phyloP scores from a whole-genome alignment of 2,797 vertebrate species.

The Rhincodon typus region DNA sequence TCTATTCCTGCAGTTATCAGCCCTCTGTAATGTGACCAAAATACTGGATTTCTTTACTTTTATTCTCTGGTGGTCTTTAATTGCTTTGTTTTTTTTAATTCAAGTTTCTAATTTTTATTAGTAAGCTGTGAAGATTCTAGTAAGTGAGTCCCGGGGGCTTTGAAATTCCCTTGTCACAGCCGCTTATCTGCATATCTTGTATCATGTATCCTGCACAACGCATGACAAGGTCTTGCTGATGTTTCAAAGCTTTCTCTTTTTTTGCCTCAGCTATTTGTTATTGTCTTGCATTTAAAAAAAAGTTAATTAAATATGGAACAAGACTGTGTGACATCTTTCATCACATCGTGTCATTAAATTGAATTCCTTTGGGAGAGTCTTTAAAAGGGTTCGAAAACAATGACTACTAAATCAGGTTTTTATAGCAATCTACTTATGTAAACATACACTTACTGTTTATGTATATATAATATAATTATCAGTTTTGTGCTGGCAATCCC shows the following conservation, averaged over 20 bases:
- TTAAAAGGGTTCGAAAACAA: slow-evolving; percentile 96
- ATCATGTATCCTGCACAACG: slow-evolving; percentile 71
- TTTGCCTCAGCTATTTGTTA: slow-evolving; percentile 82
- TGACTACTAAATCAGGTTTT: slow-evolving; percentile 98
- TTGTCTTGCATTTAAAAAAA: slow-evolving; percentile 86
- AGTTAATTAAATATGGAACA: slow-evolving; percentile 99
- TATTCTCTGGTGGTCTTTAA: slow-evolving; percentile 39
- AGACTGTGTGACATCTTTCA: slow-evolving; percentile 96
- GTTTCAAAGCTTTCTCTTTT: slow-evolving; percentile 65
- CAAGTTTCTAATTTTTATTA: slow-evolving; percentile 46
- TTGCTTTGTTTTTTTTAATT: slow-evolving; percentile 44
- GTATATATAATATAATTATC: slow-evolving; percentile 86
- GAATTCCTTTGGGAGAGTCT: slow-evolving; percentile 88
- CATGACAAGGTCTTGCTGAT: slow-evolving; percentile 79
- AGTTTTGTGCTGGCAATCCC: slow-evolving; percentile 73
- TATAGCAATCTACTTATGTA: slow-evolving; percentile 94
- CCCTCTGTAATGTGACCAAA: slow-evolving; percentile 12
- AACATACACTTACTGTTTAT: slow-evolving; percentile 80
- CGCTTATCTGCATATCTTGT: slow-evolving; percentile 51
- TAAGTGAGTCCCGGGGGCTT: slow-evolving; percentile 48
- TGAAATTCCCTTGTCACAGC: slow-evolving; percentile 46
- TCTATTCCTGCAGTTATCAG: neutral
- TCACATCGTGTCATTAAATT: slow-evolving; percentile 99
- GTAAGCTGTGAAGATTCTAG: slow-evolving; percentile 47
- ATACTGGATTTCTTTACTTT: slow-evolving; percentile 35